A percentile compares a stretch with the other conserved stretches of the same genome.
These are phyloP conservation scores for Polylopha cassiicola DNA, from an alignment of 2,888 invertebrate species.

Conservation along the genomic window DNA sequence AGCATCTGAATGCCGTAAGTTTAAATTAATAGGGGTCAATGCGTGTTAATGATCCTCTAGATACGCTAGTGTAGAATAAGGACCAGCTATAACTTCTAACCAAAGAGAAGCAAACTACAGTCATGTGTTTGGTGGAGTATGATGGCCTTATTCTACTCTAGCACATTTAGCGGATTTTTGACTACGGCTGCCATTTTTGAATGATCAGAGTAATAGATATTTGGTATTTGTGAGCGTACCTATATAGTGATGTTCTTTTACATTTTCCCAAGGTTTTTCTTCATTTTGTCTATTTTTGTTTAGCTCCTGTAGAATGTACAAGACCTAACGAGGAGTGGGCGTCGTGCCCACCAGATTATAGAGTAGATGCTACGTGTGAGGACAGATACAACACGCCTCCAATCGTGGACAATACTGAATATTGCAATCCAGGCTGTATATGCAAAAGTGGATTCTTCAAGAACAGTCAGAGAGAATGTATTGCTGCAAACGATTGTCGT, in stretches of 20 bases:
- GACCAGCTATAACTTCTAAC: too few species aligned
- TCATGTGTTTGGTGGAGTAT: too few species aligned
- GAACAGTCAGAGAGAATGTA: conserved; percentile 4
- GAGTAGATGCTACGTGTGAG: conserved; percentile 1
- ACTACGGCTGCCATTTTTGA: too few species aligned
- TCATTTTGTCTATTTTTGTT: neutral
- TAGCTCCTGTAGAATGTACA: conserved; percentile 20
- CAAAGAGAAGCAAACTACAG: too few species aligned
- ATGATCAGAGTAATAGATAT: too few species aligned
- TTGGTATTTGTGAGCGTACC: too few species aligned
- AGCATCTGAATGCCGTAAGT: conserved; percentile 24
- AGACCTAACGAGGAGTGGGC: conserved; percentile 13
- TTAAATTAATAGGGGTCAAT: neutral
- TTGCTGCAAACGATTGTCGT: conserved; percentile 18
- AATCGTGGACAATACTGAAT: conserved; percentile 1
- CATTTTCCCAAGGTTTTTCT: too few species aligned
- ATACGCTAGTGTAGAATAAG: too few species aligned
- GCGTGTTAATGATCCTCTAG: too few species aligned
- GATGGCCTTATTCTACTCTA: too few species aligned
- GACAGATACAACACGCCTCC: conserved; percentile 16
- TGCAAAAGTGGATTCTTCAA: conserved; percentile 15
- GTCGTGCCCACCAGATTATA: conserved; percentile 6
- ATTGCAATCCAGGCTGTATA: conserved; percentile 16
- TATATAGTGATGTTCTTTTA: too few species aligned
- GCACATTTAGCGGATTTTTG: too few species aligned